Percentiles rank a stretch among this genome's conserved stretches.
Evolutionary conservation across 2,888 invertebrate genomes (phyloP).

Genomic region (Drosophila setosimentum): DNA sequence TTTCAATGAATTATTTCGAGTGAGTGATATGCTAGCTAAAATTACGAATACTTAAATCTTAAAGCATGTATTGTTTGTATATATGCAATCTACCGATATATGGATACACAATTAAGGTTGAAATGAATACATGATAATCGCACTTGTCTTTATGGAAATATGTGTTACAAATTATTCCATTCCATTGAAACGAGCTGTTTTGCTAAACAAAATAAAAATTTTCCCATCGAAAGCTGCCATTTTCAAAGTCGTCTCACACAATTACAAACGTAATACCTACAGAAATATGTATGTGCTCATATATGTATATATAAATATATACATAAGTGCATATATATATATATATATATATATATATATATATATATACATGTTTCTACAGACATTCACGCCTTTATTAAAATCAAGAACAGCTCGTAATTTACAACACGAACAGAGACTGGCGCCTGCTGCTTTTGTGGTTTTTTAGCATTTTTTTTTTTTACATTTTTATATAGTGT

Average conservation of each 20-base stretch:
- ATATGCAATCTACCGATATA: neutral
- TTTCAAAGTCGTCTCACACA: conserved; percentile 46
- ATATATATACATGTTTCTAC: neutral
- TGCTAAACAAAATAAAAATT: conserved; percentile 14
- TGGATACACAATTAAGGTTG: conserved; percentile 1
- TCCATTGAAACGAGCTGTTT: conserved; percentile 17
- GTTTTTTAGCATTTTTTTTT: conserved; percentile 11
- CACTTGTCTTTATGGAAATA: conserved; percentile 22
- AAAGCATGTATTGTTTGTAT: neutral
- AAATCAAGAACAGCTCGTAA: conserved; percentile 60
- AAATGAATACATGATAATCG: conserved; percentile 5
- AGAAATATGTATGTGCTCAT: neutral
- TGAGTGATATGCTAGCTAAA: conserved; percentile 34
- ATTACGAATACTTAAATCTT: conserved; percentile 31
- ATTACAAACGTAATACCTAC: conserved; percentile 15
- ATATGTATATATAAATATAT: neutral
- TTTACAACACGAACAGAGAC: conserved; percentile 66
- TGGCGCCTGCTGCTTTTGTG: conserved; percentile 37
- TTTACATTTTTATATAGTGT: conserved; percentile 6
- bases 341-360: neutral
- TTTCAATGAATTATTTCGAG: conserved; percentile 29
- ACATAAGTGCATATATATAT: neutral
- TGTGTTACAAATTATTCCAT: conserved; percentile 44
- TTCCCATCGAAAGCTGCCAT: conserved; percentile 44
- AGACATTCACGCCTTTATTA: conserved; percentile 19